Percentiles rank a stretch among this genome's conserved stretches.
phyloP scores from a whole-genome alignment of 2,888 invertebrate genomes.

The Rhingia campestris region DNA sequence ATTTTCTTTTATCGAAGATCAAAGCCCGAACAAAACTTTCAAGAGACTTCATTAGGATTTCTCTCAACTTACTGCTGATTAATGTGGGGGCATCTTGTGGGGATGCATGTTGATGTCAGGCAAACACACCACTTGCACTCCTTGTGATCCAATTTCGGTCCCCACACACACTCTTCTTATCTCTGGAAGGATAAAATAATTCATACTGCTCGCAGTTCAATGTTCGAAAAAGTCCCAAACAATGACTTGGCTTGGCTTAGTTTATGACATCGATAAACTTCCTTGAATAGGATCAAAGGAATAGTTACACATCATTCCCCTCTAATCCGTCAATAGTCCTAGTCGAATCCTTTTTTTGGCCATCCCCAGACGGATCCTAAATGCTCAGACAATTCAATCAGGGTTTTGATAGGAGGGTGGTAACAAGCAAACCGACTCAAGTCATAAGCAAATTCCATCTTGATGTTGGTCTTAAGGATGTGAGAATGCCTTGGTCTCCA shows the following conservation, averaged over 20 bases:
- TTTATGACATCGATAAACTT: background rate
- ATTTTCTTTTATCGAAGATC: slow-evolving; percentile 20
- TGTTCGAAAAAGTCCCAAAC: slow-evolving; percentile 1
- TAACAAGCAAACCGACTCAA: slow-evolving; percentile 7
- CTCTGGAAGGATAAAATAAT: background rate
- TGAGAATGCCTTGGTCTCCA: slow-evolving; percentile 4
- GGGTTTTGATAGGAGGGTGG: background rate
- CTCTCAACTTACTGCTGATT: slow-evolving; percentile 39
- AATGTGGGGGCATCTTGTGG: slow-evolving; percentile 21
- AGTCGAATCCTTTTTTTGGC: slow-evolving; percentile 19
- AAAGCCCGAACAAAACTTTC: slow-evolving; percentile 21
- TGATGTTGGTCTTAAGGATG: slow-evolving; percentile 5
- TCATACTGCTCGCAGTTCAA: slow-evolving; percentile 2
- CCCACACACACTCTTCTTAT: background rate
- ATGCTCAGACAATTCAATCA: slow-evolving; percentile 30
- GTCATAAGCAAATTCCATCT: background rate
- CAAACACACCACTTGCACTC: slow-evolving; percentile 9
- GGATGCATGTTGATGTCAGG: slow-evolving; percentile 9
- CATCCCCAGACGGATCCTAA: background rate
- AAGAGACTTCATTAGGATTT: slow-evolving; percentile 48
- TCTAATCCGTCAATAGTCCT: slow-evolving; percentile 18
- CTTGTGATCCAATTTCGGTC: slow-evolving; percentile 17
- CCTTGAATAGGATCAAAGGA: slow-evolving; percentile 24
- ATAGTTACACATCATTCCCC: background rate
- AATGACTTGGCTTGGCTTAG: slow-evolving; percentile 1